phyloP scores from a whole-genome alignment of 2,797 vertebrate genomes.

The Falco biarmicus region DNA sequence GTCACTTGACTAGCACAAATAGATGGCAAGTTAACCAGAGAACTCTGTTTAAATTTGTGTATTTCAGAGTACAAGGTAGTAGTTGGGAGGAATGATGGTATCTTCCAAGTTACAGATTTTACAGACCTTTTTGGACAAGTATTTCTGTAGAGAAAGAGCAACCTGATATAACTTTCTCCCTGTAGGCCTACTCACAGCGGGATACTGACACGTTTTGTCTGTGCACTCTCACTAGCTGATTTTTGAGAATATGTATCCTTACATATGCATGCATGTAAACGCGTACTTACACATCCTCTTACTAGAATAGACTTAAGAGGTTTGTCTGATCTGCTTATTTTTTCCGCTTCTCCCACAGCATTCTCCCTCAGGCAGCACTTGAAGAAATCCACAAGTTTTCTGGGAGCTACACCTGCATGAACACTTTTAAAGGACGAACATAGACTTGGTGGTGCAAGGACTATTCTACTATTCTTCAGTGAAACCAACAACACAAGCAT shows the following conservation, averaged over 20 bases:
- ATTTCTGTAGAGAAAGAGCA: not conserved
- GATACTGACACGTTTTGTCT: not conserved
- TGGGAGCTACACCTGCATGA: slow-evolving; percentile 98
- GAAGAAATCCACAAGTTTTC: slow-evolving; percentile 98
- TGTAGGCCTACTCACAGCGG: not conserved
- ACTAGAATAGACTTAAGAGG: not conserved
- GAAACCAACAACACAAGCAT: slow-evolving; percentile 37
- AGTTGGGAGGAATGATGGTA: not conserved
- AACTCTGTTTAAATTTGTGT: not conserved
- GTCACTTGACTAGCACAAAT: not conserved
- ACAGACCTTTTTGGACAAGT: not conserved
- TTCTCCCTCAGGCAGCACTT: slow-evolving; percentile 94
- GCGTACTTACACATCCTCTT: not conserved
- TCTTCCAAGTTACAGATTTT: not conserved
- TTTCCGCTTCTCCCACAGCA: slow-evolving; percentile 74
- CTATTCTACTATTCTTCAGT: slow-evolving; percentile 3
- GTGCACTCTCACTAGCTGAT: not conserved
- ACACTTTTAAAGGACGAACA: slow-evolving; percentile 97
- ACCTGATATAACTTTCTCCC: not conserved
- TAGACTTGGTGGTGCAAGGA: slow-evolving; percentile 69
- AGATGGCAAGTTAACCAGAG: not conserved
- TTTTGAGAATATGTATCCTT: not conserved
- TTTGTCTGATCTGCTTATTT: not conserved
- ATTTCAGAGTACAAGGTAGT: not conserved
- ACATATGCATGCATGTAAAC: not conserved